phyloP scores from a whole-genome alignment of 2,797 vertebrate species.

The Nasua narica region DNA sequence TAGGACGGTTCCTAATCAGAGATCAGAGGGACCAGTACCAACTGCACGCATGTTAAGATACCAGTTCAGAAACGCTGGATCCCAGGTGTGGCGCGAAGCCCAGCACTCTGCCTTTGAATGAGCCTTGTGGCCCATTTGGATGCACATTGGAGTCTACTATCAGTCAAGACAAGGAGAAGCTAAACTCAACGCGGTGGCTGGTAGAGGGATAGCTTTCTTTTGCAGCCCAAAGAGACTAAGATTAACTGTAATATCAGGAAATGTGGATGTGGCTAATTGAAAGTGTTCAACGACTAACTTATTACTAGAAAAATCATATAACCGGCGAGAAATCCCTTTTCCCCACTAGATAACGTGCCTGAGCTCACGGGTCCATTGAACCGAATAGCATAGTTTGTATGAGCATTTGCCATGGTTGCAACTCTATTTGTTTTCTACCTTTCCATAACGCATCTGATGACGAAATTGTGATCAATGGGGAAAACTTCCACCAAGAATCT shows the following conservation, averaged over 20 bases:
- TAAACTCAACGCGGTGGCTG: background rate
- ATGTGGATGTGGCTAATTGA: background rate
- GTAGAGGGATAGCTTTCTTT: background rate
- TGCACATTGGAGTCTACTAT: background rate
- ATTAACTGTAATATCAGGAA: background rate
- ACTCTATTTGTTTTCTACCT: background rate
- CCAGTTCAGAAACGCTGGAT: background rate
- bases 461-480: background rate
- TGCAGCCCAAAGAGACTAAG: background rate
- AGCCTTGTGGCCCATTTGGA: background rate
- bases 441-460: background rate
- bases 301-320: background rate
- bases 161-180: background rate
- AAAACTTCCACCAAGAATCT: background rate
- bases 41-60: background rate
- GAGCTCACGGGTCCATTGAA: background rate
- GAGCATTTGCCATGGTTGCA: background rate
- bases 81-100: rapidly evolving
- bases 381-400: conserved; percentile 2
- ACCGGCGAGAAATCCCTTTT: background rate
- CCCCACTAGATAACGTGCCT: background rate
- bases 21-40: background rate
- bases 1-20: too few species aligned
- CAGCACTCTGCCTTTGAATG: rapidly evolving
- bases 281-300: background rate